Evolutionary conservation across 2,797 vertebrate genomes (phyloP).

Genomic region (Delichon dasypus): DNA sequence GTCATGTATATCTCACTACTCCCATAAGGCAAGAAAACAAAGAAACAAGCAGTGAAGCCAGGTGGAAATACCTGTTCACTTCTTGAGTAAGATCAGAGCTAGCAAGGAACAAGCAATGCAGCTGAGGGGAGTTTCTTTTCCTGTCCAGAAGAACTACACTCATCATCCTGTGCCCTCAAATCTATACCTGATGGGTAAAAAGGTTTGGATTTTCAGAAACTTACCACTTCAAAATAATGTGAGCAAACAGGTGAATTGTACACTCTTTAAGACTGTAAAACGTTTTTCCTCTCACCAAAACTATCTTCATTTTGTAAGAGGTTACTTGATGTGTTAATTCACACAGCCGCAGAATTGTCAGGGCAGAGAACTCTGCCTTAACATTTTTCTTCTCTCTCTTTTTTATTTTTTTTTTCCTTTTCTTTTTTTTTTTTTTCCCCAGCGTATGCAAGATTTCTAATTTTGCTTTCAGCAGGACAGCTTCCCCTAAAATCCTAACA

Average conservation of each 20-base stretch:
- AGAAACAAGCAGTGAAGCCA: not conserved
- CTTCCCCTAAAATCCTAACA: not conserved
- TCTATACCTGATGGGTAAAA: not conserved
- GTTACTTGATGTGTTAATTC: not conserved
- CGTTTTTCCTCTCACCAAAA: not conserved
- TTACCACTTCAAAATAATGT: not conserved
- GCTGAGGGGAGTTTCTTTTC: not conserved
- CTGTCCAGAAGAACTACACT: not conserved
- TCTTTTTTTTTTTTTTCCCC: no score
- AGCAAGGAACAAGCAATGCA: not conserved
- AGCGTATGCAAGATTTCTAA: not conserved
- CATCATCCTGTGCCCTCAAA: not conserved
- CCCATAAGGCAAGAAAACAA: not conserved
- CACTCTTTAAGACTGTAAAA: not conserved
- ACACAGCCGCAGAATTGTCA: not conserved
- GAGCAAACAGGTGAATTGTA: not conserved
- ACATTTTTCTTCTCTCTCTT: fast-evolving
- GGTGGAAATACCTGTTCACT: not conserved
- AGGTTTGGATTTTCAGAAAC: not conserved
- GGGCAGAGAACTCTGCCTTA: not conserved
- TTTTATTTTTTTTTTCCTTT: fast-evolving
- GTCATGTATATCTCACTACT: not conserved
- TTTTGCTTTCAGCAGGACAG: not conserved
- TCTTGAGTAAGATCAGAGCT: not conserved
- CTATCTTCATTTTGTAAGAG: not conserved